Percentiles rank a stretch among this genome's conserved stretches.
Conservation (phyloP, 2,113 vertebrate species). For the Motacilla alba region DNA sequence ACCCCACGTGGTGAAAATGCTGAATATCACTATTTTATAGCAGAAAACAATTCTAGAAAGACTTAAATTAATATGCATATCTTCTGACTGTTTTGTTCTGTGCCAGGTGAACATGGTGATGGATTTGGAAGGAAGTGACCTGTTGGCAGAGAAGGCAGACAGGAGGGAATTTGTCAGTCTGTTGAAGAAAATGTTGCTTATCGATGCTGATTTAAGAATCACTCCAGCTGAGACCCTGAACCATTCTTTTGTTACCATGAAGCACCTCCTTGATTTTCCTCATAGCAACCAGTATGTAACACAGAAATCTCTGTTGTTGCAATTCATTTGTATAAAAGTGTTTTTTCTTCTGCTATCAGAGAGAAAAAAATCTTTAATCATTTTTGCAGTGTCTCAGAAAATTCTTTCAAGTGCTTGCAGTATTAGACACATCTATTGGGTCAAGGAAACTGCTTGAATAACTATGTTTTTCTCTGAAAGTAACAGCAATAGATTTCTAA, state of each 20-base stretch:
- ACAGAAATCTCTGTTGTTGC: not conserved
- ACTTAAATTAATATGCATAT: not conserved
- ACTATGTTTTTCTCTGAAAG: not conserved
- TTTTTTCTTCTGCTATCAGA: not conserved
- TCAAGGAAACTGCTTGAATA: not conserved
- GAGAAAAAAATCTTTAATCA: not conserved
- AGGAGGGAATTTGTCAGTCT: conserved; percentile 94
- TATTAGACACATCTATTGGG: not conserved
- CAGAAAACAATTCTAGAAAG: not conserved
- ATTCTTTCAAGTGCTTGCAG: not conserved
- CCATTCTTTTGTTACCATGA: conserved; percentile 97
- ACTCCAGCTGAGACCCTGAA: conserved; percentile 88
- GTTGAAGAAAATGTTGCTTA: conserved; percentile 98
- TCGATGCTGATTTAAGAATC: conserved; percentile 94
- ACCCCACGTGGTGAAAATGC: not conserved
- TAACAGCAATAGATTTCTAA: not conserved
- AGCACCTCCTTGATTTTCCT: conserved; percentile 96
- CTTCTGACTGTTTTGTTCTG: conserved; percentile 1
- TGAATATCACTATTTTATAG: not conserved
- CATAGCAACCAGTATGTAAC: conserved; percentile 95
- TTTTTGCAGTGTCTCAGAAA: not conserved
- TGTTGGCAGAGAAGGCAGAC: conserved; percentile 94
- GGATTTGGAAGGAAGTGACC: conserved; percentile 97
- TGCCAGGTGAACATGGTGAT: conserved; percentile 97
- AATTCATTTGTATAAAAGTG: not conserved